Evolutionary conservation across 2,113 vertebrate species (phyloP).

Genomic region (Myrmophylax atrothorax): DNA sequence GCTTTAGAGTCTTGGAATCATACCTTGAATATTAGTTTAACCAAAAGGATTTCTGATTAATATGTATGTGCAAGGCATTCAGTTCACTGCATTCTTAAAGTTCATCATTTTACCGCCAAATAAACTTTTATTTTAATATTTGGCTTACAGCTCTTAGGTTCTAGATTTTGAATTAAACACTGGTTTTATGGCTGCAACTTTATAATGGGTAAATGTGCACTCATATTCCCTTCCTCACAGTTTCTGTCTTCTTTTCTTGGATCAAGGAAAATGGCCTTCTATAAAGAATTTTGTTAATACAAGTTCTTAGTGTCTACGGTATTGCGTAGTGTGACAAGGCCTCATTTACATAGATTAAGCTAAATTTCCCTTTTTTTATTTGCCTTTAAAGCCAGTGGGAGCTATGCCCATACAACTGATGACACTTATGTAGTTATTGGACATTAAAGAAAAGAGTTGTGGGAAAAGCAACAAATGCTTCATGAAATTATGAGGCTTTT

Average conservation of each 20-base stretch:
- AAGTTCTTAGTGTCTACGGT: neutral
- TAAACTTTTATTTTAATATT: constrained; percentile 34
- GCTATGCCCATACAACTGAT: neutral
- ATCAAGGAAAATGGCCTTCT: neutral
- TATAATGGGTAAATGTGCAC: constrained; percentile 26
- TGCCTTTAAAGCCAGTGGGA: neutral
- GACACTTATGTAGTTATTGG: neutral
- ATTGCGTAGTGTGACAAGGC: neutral
- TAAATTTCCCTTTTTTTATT: constrained; percentile 26
- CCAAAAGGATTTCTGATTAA: neutral
- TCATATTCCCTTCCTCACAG: neutral
- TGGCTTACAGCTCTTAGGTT: neutral
- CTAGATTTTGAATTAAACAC: constrained; percentile 29
- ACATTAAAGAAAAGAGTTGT: neutral
- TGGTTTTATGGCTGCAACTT: neutral
- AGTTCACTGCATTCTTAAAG: neutral
- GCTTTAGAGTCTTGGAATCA: neutral
- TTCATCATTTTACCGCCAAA: constrained; percentile 54
- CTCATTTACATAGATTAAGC: neutral
- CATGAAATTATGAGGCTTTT: neutral
- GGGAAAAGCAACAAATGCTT: neutral
- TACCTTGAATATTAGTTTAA: neutral
- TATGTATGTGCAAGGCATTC: neutral
- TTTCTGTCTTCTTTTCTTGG: constrained; percentile 10
- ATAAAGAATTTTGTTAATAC: neutral